Conservation (phyloP, 2,797 vertebrate species). For the Thripadectes ignobilis region DNA sequence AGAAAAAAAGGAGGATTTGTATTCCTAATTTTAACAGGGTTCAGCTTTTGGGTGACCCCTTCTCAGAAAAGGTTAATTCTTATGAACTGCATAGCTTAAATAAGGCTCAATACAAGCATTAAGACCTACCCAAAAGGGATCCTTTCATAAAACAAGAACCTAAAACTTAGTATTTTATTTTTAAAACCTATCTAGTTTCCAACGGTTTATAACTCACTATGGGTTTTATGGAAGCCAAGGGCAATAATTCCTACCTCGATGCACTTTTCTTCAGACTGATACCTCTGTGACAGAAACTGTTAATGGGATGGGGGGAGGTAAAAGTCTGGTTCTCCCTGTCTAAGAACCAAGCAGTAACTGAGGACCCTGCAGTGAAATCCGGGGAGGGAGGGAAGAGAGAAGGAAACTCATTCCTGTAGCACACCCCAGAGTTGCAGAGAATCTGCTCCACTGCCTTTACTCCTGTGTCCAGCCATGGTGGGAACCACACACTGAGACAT, state of each 20-base stretch:
- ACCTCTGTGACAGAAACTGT: background rate
- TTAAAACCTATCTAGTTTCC: background rate
- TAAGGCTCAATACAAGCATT: background rate
- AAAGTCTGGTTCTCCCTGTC: background rate
- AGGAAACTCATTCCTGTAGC: background rate
- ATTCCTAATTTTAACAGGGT: conserved; percentile 6
- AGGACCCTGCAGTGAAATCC: background rate
- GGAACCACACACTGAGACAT: background rate
- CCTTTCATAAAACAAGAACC: background rate
- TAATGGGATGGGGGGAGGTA: no score
- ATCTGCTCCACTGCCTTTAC: background rate
- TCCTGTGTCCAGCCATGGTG: background rate
- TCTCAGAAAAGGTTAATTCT: background rate
- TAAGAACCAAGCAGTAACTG: background rate
- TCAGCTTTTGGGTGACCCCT: conserved; percentile 2
- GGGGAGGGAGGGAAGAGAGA: background rate
- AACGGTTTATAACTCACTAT: background rate
- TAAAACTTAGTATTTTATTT: background rate
- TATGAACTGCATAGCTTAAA: background rate
- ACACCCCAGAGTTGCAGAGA: background rate
- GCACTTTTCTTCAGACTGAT: background rate
- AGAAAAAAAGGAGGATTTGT: background rate
- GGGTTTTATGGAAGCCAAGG: background rate
- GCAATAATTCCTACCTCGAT: background rate
- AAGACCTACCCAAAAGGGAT: background rate